Evolutionary conservation across 92 coral and sea anemone species (phyloP).

Genomic region (Zoanthus solanderi): DNA sequence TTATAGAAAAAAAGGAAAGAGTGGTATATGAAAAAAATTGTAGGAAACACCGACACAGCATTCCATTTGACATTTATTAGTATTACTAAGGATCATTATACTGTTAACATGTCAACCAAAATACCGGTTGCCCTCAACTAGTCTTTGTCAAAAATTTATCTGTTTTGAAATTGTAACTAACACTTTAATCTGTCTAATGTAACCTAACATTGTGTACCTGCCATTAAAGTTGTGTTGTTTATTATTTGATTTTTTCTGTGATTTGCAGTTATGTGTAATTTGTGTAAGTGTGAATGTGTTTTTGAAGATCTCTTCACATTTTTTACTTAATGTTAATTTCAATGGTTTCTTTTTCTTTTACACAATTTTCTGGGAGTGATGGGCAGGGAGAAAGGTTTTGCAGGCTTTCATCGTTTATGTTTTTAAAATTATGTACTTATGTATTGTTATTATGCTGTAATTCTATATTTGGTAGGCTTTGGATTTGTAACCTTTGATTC

Average conservation of each 20-base stretch:
- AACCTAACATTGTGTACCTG: neutral
- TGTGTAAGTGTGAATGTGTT: no score
- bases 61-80: no score
- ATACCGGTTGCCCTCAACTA: no score
- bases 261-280: no score
- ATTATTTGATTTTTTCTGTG: no score
- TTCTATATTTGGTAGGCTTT: constrained; percentile 96
- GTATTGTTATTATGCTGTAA: constrained; percentile 47
- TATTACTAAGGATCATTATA: no score
- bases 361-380: neutral
- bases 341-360: neutral
- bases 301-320: no score
- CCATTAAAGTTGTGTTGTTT: neutral
- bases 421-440: constrained; percentile 26
- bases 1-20: neutral
- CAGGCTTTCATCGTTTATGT: neutral
- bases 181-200: neutral
- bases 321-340: neutral
- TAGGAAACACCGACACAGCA: neutral
- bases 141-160: neutral
- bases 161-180: neutral
- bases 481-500: constrained; percentile 99
- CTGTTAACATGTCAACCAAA: no score
- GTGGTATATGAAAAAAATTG: no score
- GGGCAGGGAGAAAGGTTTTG: neutral